phyloP scores from a whole-genome alignment of 2,888 invertebrate genomes.

The Campaea margaritaria region DNA sequence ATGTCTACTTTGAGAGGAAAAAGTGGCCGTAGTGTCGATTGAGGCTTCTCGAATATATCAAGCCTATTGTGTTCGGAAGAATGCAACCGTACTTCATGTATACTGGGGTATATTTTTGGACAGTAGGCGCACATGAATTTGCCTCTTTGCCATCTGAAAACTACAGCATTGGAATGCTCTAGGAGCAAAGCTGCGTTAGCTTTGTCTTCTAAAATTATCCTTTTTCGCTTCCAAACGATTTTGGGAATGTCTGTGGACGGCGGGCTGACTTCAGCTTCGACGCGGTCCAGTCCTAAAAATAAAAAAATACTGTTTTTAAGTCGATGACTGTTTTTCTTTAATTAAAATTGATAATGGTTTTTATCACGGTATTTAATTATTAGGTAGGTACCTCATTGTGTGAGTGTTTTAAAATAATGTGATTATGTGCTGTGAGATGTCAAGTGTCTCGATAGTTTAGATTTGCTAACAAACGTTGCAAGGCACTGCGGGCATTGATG shows the following conservation, averaged over 20 bases:
- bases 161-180: conserved; percentile 66
- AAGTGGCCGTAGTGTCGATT: conserved; percentile 49
- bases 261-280: conserved; percentile 29
- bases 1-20: conserved; percentile 70
- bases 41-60: conserved; percentile 54
- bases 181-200: conserved; percentile 67
- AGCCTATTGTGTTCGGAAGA: conserved; percentile 56
- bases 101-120: conserved; percentile 49
- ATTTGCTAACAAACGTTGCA: conserved; percentile 57
- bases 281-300: conserved; percentile 61
- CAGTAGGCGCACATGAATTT: conserved; percentile 71
- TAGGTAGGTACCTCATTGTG: background rate
- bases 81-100: conserved; percentile 58
- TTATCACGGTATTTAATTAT: background rate
- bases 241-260: conserved; percentile 44
- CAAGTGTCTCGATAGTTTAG: conserved; percentile 61
- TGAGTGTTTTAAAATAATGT: background rate
- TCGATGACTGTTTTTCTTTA: conserved; percentile 30
- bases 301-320: conserved; percentile 40
- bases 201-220: conserved; percentile 55
- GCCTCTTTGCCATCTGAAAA: conserved; percentile 66
- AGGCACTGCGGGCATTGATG: conserved; percentile 62
- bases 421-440: conserved; percentile 53
- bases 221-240: conserved; percentile 61
- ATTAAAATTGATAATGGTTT: conserved; percentile 1